Evolutionary conservation across 2,113 vertebrate species (phyloP).

Genomic region (Corynorhinus townsendii): DNA sequence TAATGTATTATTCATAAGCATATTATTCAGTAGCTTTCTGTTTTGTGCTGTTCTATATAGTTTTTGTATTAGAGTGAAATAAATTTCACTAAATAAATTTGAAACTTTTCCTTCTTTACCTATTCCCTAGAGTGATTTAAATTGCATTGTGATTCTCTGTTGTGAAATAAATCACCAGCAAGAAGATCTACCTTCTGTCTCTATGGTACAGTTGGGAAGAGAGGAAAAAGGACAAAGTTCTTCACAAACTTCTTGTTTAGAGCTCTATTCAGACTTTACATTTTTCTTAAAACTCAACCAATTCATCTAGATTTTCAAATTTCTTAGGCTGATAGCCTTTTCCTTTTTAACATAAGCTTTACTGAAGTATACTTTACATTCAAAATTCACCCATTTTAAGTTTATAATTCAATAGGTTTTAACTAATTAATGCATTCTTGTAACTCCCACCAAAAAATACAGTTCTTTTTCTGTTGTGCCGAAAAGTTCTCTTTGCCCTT

Average conservation of each 20-base stretch:
- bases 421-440: not conserved
- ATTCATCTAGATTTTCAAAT: not conserved
- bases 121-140: not conserved
- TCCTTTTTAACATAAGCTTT: not conserved
- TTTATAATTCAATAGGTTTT: not conserved
- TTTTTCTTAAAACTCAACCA: not conserved
- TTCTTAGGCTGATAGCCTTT: not conserved
- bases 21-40: not conserved
- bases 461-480: not conserved
- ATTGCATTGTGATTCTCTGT: not conserved
- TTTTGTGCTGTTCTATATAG: not conserved
- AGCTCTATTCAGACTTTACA: not conserved
- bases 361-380: not conserved
- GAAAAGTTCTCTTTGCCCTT: not conserved
- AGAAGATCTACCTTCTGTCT: not conserved
- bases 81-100: constrained; percentile 24
- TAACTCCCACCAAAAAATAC: not conserved
- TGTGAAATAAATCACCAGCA: constrained; percentile 8
- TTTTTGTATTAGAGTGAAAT: constrained; percentile 16
- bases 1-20: not conserved
- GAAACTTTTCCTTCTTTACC: not conserved
- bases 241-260: not conserved
- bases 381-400: not conserved
- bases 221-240: not conserved
- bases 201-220: not conserved